phyloP scores from a whole-genome alignment of 1,140 invertebrate genomes.

The Procambarus clarkii region DNA sequence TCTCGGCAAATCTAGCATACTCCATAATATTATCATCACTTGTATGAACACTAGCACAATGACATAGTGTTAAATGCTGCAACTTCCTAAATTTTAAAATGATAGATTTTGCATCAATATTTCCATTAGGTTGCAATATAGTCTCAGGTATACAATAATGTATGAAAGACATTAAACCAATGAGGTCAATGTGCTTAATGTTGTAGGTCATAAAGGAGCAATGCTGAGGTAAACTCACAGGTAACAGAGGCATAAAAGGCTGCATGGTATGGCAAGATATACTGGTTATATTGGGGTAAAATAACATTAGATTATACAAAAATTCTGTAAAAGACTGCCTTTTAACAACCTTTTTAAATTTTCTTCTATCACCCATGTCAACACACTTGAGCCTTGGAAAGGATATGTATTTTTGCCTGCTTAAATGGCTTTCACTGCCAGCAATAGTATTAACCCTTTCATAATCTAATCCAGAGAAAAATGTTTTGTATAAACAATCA shows the following conservation, averaged over 20 bases:
- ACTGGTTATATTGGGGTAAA: slow-evolving; percentile 26
- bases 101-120: neutral
- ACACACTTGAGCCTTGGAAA: slow-evolving; percentile 36
- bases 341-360: slow-evolving; percentile 4
- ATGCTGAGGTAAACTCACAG: slow-evolving; percentile 2
- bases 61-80: slow-evolving; percentile 34
- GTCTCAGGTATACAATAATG: neutral
- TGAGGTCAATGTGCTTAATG: slow-evolving; percentile 31
- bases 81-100: slow-evolving; percentile 13
- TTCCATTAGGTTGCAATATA: neutral
- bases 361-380: slow-evolving; percentile 11
- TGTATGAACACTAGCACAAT: slow-evolving; percentile 3
- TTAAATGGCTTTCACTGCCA: neutral
- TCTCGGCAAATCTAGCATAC: slow-evolving; percentile 27
- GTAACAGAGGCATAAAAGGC: slow-evolving; percentile 18
- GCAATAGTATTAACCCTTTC: slow-evolving; percentile 10
- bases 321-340: slow-evolving; percentile 34
- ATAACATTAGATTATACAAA: slow-evolving; percentile 39
- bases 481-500: slow-evolving; percentile 45
- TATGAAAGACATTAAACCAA: slow-evolving; percentile 29
- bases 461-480: slow-evolving; percentile 31
- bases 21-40: slow-evolving; percentile 14
- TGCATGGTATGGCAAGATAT: slow-evolving; percentile 17
- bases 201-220: slow-evolving; percentile 2
- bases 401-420: slow-evolving; percentile 6